These are phyloP conservation scores for Gnatocerus cornutus DNA, from an alignment of 2,888 invertebrate species.

Conservation along the genomic window DNA sequence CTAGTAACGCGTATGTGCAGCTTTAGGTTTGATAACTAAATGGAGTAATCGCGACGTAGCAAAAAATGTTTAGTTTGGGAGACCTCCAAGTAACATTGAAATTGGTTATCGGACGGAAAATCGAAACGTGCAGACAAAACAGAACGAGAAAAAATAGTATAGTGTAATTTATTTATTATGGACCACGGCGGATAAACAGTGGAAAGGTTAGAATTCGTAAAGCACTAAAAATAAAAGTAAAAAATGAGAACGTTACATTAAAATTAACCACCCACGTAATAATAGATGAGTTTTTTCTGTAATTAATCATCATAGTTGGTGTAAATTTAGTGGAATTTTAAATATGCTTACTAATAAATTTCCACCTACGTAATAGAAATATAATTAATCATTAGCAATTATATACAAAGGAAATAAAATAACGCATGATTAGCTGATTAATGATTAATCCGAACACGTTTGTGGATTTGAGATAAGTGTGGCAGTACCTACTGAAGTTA, in stretches of 20 bases:
- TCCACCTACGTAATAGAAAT: not conserved
- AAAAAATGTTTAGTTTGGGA: no score
- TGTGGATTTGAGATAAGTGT: conserved; percentile 7
- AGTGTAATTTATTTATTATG: no score
- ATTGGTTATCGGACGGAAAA: no score
- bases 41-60: no score
- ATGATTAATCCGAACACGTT: conserved; percentile 2
- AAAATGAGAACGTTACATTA: not conserved
- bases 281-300: not conserved
- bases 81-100: no score
- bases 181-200: no score
- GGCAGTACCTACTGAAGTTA: not conserved
- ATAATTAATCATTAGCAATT: conserved; percentile 2
- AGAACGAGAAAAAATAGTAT: no score
- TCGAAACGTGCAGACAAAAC: no score
- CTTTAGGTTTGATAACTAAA: no score
- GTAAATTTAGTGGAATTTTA: conserved; percentile 1
- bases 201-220: not conserved
- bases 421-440: not conserved
- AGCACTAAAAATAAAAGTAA: not conserved
- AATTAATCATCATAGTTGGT: not conserved
- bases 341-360: conserved; percentile 1
- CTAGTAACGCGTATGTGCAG: no score
- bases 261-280: not conserved
- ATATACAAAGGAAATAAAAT: conserved; percentile 1